Conservation (phyloP, 2,888 invertebrate species). For the Silvanus unidentatus region DNA sequence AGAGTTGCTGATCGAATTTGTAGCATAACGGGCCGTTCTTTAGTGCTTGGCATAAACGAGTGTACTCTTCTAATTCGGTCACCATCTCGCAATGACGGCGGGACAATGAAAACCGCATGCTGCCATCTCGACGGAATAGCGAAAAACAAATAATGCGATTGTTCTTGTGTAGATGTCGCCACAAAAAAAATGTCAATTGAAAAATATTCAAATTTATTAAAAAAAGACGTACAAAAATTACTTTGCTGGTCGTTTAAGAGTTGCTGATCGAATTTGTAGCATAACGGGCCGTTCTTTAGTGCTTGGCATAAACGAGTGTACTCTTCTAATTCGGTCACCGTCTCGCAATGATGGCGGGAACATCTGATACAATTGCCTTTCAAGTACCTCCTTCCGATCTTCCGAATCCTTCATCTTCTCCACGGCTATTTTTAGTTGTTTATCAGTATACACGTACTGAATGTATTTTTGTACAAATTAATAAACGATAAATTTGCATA, state of each 20-base stretch:
- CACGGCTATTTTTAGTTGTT: slow-evolving; percentile 62
- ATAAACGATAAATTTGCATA: too few relatives aligned
- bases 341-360: slow-evolving; percentile 49
- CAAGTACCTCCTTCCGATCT: slow-evolving; percentile 54
- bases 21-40: slow-evolving; percentile 47
- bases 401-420: slow-evolving; percentile 65
- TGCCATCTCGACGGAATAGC: too few relatives aligned
- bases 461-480: too few relatives aligned
- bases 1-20: slow-evolving; percentile 42
- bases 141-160: too few relatives aligned
- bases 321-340: slow-evolving; percentile 58
- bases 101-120: too few relatives aligned
- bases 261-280: slow-evolving; percentile 41
- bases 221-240: too few relatives aligned
- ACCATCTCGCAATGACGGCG: slow-evolving; percentile 51
- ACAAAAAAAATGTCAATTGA: too few relatives aligned
- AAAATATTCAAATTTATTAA: slow-evolving; percentile 9
- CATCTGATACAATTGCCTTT: slow-evolving; percentile 52
- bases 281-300: slow-evolving; percentile 52
- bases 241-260: slow-evolving; percentile 32
- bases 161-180: too few relatives aligned
- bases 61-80: slow-evolving; percentile 60
- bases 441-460: slow-evolving; percentile 18
- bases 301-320: slow-evolving; percentile 65
- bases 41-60: slow-evolving; percentile 65